Percentiles rank a stretch among this genome's conserved stretches.
These are phyloP conservation scores for Coelinius sp. DNA, from an alignment of 2,888 invertebrate genomes.

Conservation along the genomic window DNA sequence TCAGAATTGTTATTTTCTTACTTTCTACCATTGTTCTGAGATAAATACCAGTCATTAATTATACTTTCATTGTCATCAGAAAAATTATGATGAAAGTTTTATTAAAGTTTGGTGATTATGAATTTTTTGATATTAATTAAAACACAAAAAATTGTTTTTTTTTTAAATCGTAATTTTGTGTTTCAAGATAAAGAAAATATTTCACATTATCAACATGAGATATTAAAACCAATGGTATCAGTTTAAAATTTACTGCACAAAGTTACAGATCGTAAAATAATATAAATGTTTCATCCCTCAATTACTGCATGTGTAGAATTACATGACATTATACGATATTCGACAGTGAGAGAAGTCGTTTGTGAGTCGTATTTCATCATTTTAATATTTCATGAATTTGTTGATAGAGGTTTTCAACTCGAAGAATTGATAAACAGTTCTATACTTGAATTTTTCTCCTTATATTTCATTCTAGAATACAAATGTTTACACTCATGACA, in stretches of 20 bases:
- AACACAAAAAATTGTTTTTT: neutral
- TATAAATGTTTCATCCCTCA: slow-evolving; percentile 49
- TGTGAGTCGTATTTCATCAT: slow-evolving; percentile 3
- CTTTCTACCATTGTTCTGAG: neutral
- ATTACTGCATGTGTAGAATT: slow-evolving; percentile 13
- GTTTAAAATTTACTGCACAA: slow-evolving; percentile 44
- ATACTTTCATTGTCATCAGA: neutral
- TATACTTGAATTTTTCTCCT: neutral
- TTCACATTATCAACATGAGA: no score
- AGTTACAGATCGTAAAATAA: slow-evolving; percentile 54
- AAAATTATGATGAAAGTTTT: slow-evolving; percentile 1
- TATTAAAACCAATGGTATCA: slow-evolving; percentile 55
- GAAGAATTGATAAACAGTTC: slow-evolving; percentile 7
- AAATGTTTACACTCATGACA: slow-evolving; percentile 35
- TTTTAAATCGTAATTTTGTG: no score
- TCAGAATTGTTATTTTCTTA: slow-evolving; percentile 6
- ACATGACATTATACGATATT: slow-evolving; percentile 12
- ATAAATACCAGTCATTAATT: slow-evolving; percentile 13
- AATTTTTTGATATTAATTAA: slow-evolving; percentile 4
- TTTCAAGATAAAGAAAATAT: no score
- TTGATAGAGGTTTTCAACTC: no score
- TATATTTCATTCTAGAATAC: neutral
- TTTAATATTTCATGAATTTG: no score
- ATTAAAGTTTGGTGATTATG: neutral
- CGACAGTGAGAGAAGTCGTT: neutral